Conservation (phyloP, 2,797 vertebrate species). For the Nasua narica region DNA sequence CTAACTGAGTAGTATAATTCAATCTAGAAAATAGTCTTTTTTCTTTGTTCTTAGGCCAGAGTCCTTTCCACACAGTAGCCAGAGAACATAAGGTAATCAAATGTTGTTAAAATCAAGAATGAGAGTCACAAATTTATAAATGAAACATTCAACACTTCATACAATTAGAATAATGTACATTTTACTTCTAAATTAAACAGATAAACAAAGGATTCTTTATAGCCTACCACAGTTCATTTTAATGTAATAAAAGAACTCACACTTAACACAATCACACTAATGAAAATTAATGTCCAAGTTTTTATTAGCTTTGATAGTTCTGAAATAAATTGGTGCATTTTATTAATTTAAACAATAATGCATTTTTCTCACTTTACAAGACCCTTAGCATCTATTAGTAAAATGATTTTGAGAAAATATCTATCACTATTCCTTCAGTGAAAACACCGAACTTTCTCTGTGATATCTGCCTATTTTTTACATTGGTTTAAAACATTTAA, state of each 20-base stretch:
- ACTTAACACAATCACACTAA: conserved; percentile 24
- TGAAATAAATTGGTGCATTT: conserved; percentile 29
- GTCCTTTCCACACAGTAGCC: neutral
- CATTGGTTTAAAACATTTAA: neutral
- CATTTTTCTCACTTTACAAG: conserved; percentile 30
- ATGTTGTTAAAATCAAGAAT: conserved; percentile 6
- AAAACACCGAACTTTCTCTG: neutral
- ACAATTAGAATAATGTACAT: neutral
- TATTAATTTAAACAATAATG: conserved; percentile 31
- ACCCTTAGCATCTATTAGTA: neutral
- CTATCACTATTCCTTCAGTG: neutral
- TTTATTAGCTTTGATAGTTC: conserved; percentile 41
- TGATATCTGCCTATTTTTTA: neutral
- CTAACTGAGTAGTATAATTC: too few relatives aligned
- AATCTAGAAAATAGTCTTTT: neutral
- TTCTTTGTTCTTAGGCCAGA: neutral
- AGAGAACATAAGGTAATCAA: neutral
- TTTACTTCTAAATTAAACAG: conserved; percentile 47
- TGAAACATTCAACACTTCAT: neutral
- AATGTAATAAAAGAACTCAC: neutral
- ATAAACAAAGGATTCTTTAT: conserved; percentile 8
- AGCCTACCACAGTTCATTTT: neutral
- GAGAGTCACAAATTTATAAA: neutral
- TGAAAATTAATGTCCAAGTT: conserved; percentile 39
- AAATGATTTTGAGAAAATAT: neutral